Evolutionary conservation across 2,113 vertebrate species (phyloP).

Genomic region (Tragelaphus imberbis): DNA sequence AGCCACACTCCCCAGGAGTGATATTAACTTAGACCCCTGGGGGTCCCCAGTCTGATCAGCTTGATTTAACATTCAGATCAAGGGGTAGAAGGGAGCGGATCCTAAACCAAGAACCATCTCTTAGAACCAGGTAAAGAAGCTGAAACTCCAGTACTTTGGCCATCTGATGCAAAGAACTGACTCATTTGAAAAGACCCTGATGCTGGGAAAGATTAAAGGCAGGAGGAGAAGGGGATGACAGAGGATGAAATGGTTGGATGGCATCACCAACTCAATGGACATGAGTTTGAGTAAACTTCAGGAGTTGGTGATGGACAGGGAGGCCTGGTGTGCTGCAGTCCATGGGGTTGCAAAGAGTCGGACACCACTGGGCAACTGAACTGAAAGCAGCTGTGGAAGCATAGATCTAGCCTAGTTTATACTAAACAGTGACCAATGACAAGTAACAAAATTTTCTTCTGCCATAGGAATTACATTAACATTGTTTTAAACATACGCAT

Average conservation of each 20-base stretch:
- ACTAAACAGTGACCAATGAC: neutral
- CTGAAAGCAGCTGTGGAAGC: neutral
- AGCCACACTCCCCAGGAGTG: neutral
- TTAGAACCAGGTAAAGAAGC: neutral
- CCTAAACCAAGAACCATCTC: neutral
- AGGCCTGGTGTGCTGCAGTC: neutral
- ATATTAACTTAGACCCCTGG: neutral
- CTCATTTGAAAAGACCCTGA: neutral
- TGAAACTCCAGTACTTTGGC: neutral
- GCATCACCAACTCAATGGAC: neutral
- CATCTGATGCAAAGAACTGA: neutral
- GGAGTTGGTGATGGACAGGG: neutral
- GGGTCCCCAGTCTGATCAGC: neutral
- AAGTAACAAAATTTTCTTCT: neutral
- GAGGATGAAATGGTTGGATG: neutral
- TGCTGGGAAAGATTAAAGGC: neutral
- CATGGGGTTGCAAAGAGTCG: neutral
- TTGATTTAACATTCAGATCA: neutral
- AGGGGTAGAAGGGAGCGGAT: neutral
- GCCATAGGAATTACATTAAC: neutral
- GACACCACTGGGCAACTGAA: neutral
- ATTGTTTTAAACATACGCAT: neutral
- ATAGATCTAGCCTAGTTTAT: neutral
- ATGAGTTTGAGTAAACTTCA: neutral
- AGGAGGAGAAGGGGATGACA: neutral